Evolutionary conservation across 2,113 vertebrate genomes (phyloP).

Genomic region (Solea senegalensis): DNA sequence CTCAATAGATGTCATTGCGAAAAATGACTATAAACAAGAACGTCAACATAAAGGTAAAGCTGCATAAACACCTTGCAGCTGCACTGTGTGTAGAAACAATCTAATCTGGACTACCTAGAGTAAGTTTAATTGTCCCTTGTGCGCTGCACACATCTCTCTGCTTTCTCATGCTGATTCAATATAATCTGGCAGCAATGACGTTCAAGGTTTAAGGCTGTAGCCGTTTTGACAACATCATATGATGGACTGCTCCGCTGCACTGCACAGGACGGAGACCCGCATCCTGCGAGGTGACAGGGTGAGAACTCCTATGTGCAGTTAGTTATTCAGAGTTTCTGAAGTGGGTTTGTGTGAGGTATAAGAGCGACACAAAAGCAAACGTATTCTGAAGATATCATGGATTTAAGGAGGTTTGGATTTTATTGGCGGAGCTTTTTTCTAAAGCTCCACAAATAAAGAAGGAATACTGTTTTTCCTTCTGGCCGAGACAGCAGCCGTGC

Average conservation of each 20-base stretch:
- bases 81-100: conserved; percentile 40
- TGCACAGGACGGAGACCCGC: neutral
- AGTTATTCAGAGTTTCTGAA: neutral
- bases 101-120: conserved; percentile 49
- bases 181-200: conserved; percentile 33
- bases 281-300: neutral
- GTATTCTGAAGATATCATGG: too few species aligned
- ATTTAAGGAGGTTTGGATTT: too few species aligned
- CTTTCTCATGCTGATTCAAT: conserved; percentile 41
- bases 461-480: too few species aligned
- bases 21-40: conserved; percentile 6
- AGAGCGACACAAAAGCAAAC: too few species aligned
- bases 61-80: conserved; percentile 10
- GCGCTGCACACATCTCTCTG: conserved; percentile 35
- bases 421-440: too few species aligned
- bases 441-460: too few species aligned
- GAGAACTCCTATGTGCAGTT: too few species aligned
- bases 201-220: conserved; percentile 2
- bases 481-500: too few species aligned
- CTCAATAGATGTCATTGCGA: too few species aligned
- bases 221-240: neutral
- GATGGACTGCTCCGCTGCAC: neutral
- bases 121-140: conserved; percentile 55
- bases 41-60: conserved; percentile 18
- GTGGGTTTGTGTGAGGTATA: too few species aligned